Evolutionary conservation across 2,113 vertebrate species (phyloP).

Genomic region (Catharus minimus): DNA sequence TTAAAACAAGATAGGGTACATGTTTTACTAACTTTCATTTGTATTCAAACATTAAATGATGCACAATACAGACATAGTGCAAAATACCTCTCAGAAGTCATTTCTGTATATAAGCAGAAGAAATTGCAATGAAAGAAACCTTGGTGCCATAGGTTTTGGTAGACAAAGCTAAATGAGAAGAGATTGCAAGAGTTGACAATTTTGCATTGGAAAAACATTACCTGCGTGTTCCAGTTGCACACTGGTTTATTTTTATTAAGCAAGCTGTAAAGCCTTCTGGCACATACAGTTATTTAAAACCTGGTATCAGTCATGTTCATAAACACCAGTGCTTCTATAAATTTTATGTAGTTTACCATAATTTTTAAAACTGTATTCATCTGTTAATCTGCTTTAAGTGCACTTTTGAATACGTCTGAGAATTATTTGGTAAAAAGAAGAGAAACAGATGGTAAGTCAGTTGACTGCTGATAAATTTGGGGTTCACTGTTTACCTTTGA

Average conservation of each 20-base stretch:
- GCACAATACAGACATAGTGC: rapidly evolving
- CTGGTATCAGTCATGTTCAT: background rate
- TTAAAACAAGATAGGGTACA: background rate
- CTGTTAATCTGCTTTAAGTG: background rate
- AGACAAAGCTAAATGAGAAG: background rate
- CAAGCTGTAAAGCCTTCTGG: background rate
- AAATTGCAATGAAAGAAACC: background rate
- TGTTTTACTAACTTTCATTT: background rate
- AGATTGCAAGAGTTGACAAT: background rate
- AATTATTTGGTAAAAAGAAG: background rate
- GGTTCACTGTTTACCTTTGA: background rate
- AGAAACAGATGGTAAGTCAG: background rate
- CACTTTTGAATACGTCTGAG: background rate
- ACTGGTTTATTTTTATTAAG: background rate
- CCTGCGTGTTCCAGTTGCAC: background rate
- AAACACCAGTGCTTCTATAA: rapidly evolving
- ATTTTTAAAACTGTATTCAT: background rate
- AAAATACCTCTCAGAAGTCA: background rate
- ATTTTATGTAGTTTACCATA: background rate
- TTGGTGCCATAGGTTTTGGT: background rate
- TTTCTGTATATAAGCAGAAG: background rate
- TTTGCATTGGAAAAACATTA: background rate
- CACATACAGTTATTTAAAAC: background rate
- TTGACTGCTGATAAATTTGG: background rate
- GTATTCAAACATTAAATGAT: background rate